Percentiles rank a stretch among this genome's conserved stretches.
phyloP scores from a whole-genome alignment of 1,140 invertebrate species.

The Penaeus chinensis region DNA sequence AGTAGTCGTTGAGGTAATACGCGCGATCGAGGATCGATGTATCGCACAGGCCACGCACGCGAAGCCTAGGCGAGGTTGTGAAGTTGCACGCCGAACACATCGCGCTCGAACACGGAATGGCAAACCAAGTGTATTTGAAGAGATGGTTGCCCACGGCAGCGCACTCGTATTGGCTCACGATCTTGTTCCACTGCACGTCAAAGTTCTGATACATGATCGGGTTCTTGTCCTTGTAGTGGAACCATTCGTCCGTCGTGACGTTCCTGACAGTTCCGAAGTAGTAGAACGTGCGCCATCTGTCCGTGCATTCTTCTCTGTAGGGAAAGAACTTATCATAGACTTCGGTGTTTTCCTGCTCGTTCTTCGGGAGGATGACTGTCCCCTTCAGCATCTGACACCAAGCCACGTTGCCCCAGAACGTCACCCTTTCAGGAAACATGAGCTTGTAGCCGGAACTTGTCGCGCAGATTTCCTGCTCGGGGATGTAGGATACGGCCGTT shows the following conservation, averaged over 20 bases:
- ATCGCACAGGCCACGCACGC: constrained; percentile 13
- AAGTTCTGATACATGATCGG: constrained; percentile 7
- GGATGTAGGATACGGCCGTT: not conserved
- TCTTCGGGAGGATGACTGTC: constrained; percentile 8
- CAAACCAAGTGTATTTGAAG: not conserved
- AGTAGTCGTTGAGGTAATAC: not conserved
- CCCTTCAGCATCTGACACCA: constrained; percentile 15
- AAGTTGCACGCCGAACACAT: constrained; percentile 29
- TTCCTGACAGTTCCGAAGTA: constrained; percentile 27
- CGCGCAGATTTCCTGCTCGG: not conserved
- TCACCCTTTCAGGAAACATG: constrained; percentile 25
- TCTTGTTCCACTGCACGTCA: not conserved
- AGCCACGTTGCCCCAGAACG: not conserved
- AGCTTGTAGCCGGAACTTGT: not conserved
- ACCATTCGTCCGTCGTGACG: not conserved
- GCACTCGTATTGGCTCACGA: no score
- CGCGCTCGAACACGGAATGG: not conserved
- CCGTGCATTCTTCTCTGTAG: constrained; percentile 15
- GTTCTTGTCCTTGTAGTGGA: not conserved
- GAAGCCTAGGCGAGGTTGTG: not conserved
- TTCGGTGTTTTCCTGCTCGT: constrained; percentile 16
- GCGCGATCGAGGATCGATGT: constrained; percentile 9
- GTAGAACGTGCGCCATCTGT: constrained; percentile 2
- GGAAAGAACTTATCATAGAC: constrained; percentile 2
- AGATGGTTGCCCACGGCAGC: not conserved